These are phyloP conservation scores for Drosophila littoralis DNA, from an alignment of 1,140 invertebrate species.

Conservation along the genomic window DNA sequence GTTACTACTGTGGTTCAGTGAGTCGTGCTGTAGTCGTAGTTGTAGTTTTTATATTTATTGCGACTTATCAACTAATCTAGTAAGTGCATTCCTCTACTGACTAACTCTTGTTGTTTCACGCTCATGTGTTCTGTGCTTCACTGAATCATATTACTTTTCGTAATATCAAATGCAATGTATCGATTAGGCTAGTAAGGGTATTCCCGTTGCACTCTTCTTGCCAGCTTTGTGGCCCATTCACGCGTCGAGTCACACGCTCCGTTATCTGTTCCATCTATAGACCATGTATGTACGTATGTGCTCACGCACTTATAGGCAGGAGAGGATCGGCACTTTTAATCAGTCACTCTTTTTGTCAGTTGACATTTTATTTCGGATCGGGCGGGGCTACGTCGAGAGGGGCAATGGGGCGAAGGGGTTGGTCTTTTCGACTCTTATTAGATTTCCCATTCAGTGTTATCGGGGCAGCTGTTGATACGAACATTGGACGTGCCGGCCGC, in stretches of 20 bases:
- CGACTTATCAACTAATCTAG: no score
- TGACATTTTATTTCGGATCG: no score
- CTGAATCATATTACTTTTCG: no score
- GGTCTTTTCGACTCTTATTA: slow-evolving; percentile 22
- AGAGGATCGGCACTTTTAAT: slow-evolving; percentile 32
- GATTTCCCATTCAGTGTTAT: slow-evolving; percentile 36
- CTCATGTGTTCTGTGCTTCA: no score
- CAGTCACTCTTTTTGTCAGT: slow-evolving; percentile 7
- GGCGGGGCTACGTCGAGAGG: no score
- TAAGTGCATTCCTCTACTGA: no score
- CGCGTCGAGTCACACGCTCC: background rate
- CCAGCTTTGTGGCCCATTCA: background rate
- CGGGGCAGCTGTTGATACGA: slow-evolving; percentile 24
- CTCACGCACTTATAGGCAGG: slow-evolving; percentile 18
- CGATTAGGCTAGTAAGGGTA: background rate
- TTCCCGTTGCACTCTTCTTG: background rate
- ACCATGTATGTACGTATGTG: background rate
- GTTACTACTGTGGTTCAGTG: background rate
- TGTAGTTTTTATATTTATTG: no score
- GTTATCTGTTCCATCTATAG: slow-evolving; percentile 16
- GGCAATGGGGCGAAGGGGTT: background rate
- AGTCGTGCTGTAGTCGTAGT: no score
- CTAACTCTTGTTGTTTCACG: no score
- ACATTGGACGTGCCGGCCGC: slow-evolving; percentile 25
- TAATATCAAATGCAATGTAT: background rate